Conservation (phyloP, 2,797 vertebrate genomes). For the Lutjanus argentimaculatus region DNA sequence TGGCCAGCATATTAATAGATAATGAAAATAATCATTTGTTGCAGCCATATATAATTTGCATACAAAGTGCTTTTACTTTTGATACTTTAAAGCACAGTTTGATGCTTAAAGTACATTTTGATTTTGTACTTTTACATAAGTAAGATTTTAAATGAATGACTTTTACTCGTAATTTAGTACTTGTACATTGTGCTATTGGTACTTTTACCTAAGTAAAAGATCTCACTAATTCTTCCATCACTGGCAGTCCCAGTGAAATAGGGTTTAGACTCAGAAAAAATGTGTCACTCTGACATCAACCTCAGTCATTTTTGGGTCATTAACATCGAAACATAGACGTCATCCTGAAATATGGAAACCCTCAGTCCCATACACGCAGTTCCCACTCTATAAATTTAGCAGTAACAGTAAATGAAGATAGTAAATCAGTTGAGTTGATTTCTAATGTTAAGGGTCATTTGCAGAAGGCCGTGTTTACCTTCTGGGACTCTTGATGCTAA, state of each 20-base stretch:
- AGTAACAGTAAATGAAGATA: neutral
- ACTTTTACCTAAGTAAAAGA: too few species aligned
- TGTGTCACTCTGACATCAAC: conserved; percentile 21
- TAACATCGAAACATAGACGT: neutral
- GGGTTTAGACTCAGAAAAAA: neutral
- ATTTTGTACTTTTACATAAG: too few species aligned
- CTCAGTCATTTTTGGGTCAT: neutral
- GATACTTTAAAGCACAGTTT: too few species aligned
- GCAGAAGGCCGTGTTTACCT: conserved; percentile 1
- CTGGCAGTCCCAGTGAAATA: neutral
- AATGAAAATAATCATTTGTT: too few species aligned
- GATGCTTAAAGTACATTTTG: too few species aligned
- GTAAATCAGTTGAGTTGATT: neutral
- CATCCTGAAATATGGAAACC: conserved; percentile 14
- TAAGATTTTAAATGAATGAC: too few species aligned
- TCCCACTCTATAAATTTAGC: neutral
- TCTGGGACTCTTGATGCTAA: neutral
- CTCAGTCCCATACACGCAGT: neutral
- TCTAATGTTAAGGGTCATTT: neutral
- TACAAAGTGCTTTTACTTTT: too few species aligned
- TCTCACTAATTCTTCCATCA: too few species aligned
- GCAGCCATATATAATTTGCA: too few species aligned
- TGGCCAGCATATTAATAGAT: too few species aligned
- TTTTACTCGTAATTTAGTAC: too few species aligned
- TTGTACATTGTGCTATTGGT: too few species aligned